Evolutionary conservation across 64 coral and sea anemone species (phyloP).

Genomic region (Orbicella faveolata): DNA sequence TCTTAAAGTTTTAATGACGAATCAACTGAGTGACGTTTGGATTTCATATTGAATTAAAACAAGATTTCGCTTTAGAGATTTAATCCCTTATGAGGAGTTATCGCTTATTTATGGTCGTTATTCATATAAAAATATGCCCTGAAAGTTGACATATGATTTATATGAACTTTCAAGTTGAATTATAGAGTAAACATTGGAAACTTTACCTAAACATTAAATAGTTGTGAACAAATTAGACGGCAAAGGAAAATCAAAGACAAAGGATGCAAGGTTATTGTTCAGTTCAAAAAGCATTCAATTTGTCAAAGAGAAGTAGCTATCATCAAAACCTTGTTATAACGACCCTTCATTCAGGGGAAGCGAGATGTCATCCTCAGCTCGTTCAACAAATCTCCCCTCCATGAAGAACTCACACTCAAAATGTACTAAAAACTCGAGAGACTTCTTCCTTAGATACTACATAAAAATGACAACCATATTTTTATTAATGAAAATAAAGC

Average conservation of each 20-base stretch:
- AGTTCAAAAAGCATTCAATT: not conserved
- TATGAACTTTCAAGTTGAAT: not conserved
- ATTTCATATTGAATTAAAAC: not conserved
- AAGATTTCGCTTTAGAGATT: not conserved
- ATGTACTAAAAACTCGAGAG: no score
- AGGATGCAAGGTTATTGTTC: not conserved
- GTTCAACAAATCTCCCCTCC: not conserved
- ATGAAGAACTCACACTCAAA: not conserved
- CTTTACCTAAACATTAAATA: not conserved
- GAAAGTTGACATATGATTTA: not conserved
- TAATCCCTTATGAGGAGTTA: not conserved
- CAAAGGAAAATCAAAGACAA: not conserved
- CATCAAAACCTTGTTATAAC: not conserved
- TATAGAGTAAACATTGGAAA: not conserved
- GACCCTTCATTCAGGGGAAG: not conserved
- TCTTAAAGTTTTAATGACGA: not conserved
- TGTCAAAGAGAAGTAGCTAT: not conserved
- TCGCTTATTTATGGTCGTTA: not conserved
- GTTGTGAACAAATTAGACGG: not conserved
- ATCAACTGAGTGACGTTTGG: not conserved
- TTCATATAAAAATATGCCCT: not conserved
- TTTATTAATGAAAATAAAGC: no score
- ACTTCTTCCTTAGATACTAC: no score
- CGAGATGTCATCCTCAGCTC: not conserved
- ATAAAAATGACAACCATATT: no score